Evolutionary conservation across 2,113 vertebrate genomes (phyloP), one percentile per base, ranked within the genome.

Genomic region (Rhabdornis inornatus): DNA sequence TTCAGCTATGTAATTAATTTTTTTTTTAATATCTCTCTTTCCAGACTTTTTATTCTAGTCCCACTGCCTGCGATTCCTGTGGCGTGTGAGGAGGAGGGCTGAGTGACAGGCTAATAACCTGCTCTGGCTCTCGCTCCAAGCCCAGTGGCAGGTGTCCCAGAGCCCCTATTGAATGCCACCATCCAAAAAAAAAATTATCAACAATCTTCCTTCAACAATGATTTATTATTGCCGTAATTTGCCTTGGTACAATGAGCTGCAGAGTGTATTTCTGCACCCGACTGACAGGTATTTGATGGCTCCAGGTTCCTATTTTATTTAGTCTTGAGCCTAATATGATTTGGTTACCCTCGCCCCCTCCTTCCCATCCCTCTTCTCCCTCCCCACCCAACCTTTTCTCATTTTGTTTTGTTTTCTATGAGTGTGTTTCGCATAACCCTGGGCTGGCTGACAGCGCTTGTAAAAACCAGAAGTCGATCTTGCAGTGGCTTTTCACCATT

Each of bases 141-240:
- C 94, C 92, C 96, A 74, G 92, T 95, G 96, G 96, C 97, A 97
- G 97, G 95, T 94, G 97, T 96, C 96, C 97, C 96, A 84, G 93
- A 27, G 25, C 92, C 87, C 93, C 92, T 96, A 92, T 95, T 94
- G 94, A 97, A 89, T 91, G 90, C 95, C 96, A 95, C 92, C 94
- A 76, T 65, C 95, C 87, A 89, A 95, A 96, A 94, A 94, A 91
- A 92, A 55, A 80, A 20, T 97, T 98, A 98, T 98, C 97, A 97
- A 95, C 96, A 63, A 96, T 97, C 97, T 98, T 96, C 96, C 95
- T 97, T 97, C 97, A 97, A 97, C 96, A 96, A 96, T 97, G 97
- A 98, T 97, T 98, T 97, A 98, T 98, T 98, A 98, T 98, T 97
- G 95, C 96, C 96, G 96, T 96, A 96, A 97, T 97, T 97, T 95